A percentile compares a stretch with the other conserved stretches of the same genome.
phyloP scores from a whole-genome alignment of 2,888 invertebrate genomes.

The Horisme vitalbata region DNA sequence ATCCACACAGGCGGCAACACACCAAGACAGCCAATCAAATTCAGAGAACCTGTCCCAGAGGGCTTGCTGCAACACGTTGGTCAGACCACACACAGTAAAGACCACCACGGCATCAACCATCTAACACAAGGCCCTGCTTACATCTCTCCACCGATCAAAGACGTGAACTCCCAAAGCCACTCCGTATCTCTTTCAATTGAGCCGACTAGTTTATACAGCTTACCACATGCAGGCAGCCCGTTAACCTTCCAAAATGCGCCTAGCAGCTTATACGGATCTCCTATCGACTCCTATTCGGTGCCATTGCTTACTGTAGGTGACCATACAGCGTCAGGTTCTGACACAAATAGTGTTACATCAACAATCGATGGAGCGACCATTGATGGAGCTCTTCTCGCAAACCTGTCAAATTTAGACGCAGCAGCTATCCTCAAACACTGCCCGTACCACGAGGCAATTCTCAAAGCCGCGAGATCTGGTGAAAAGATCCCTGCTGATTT shows the following conservation, averaged over 20 bases:
- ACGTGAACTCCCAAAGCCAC: slow-evolving; percentile 59
- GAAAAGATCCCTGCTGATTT: slow-evolving; percentile 73
- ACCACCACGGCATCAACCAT: slow-evolving; percentile 82
- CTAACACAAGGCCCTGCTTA: slow-evolving; percentile 78
- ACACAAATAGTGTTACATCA: slow-evolving; percentile 60
- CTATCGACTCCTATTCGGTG: slow-evolving; percentile 78
- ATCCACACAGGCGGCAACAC: slow-evolving; percentile 64
- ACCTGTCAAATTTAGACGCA: slow-evolving; percentile 66
- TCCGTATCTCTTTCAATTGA: slow-evolving; percentile 70
- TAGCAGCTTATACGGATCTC: slow-evolving; percentile 65
- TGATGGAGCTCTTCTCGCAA: slow-evolving; percentile 66
- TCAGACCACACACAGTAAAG: slow-evolving; percentile 84
- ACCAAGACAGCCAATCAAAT: slow-evolving; percentile 86
- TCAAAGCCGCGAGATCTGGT: slow-evolving; percentile 68
- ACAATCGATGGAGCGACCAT: slow-evolving; percentile 67
- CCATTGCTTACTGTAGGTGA: slow-evolving; percentile 77
- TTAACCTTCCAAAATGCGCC: slow-evolving; percentile 71
- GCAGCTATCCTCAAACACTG: slow-evolving; percentile 78
- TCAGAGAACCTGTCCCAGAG: slow-evolving; percentile 88
- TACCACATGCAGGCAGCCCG: slow-evolving; percentile 74
- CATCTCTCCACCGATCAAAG: slow-evolving; percentile 85
- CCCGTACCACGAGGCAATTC: slow-evolving; percentile 78
- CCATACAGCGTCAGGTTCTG: slow-evolving; percentile 74
- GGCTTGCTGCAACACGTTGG: slow-evolving; percentile 87
- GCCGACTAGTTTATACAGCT: slow-evolving; percentile 76